Conservation (phyloP, 2,888 invertebrate species). For the Nowickia ferox region DNA sequence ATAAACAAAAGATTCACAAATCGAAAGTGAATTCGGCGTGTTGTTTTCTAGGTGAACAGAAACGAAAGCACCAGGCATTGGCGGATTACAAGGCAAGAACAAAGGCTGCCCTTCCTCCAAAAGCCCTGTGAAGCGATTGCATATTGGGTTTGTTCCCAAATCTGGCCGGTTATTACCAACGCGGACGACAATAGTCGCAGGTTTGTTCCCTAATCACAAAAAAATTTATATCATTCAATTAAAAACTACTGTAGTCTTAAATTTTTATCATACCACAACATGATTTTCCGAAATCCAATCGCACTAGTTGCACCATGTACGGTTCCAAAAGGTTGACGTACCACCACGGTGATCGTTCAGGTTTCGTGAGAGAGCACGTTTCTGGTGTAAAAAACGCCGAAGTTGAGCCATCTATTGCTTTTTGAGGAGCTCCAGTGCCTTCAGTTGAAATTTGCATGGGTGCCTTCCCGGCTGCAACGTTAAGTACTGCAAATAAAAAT, state of each 20-base stretch:
- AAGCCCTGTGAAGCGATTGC: conserved; percentile 94
- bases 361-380: conserved; percentile 93
- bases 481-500: conserved; percentile 87
- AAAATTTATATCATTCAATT: conserved; percentile 9
- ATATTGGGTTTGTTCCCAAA: conserved; percentile 94
- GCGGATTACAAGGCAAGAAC: conserved; percentile 96
- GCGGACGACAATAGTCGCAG: conserved; percentile 93
- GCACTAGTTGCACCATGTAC: conserved; percentile 96
- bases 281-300: conserved; percentile 94
- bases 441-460: conserved; percentile 96
- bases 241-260: neutral
- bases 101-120: conserved; percentile 95
- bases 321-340: conserved; percentile 97
- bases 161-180: conserved; percentile 97
- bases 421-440: conserved; percentile 92
- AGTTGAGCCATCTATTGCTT: conserved; percentile 95
- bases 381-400: conserved; percentile 91
- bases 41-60: conserved; percentile 94
- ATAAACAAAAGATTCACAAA: conserved; percentile 97
- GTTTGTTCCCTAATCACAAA: conserved; percentile 86
- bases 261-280: conserved; percentile 90
- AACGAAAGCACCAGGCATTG: conserved; percentile 97
- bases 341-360: conserved; percentile 96
- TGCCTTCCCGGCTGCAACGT: conserved; percentile 97
- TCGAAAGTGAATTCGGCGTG: conserved; percentile 90